Percentiles rank a stretch among this genome's conserved stretches.
These are phyloP conservation scores for Copsychus sechellarum DNA, from an alignment of 2,113 vertebrate genomes.

Conservation along the genomic window DNA sequence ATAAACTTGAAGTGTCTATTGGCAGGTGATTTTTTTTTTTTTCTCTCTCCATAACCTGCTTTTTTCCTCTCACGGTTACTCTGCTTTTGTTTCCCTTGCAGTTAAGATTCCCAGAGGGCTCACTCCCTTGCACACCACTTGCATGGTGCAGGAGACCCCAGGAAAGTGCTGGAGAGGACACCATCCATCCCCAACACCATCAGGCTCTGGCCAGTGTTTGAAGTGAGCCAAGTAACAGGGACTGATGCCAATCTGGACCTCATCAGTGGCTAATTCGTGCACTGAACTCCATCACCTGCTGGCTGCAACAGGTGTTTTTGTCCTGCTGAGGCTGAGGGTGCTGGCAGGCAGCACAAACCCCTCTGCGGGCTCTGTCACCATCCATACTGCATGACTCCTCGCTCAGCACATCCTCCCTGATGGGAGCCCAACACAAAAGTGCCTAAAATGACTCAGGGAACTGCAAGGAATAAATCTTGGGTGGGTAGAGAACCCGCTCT, in stretches of 20 bases:
- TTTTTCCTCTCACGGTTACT: neutral
- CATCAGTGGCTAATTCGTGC: fast-evolving
- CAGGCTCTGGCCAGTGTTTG: neutral
- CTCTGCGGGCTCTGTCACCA: neutral
- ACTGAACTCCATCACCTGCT: neutral
- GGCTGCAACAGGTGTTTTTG: fast-evolving
- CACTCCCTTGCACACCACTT: neutral
- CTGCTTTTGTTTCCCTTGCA: neutral
- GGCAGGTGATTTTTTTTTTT: neutral
- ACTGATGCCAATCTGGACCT: neutral
- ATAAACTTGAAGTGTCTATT: neutral
- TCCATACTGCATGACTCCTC: fast-evolving
- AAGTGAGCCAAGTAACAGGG: fast-evolving
- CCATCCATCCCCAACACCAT: fast-evolving
- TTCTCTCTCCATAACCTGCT: neutral
- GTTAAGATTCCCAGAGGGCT: neutral
- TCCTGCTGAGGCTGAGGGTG: fast-evolving
- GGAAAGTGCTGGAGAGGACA: neutral
- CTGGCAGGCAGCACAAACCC: neutral
- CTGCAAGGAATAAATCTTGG: neutral
- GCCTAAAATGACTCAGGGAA: neutral
- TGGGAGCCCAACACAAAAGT: fast-evolving
- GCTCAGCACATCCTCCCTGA: fast-evolving
- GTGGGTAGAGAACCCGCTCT: neutral
- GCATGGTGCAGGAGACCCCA: neutral